phyloP scores from a whole-genome alignment of 1,140 invertebrate genomes.

The Eurosta solidaginis region DNA sequence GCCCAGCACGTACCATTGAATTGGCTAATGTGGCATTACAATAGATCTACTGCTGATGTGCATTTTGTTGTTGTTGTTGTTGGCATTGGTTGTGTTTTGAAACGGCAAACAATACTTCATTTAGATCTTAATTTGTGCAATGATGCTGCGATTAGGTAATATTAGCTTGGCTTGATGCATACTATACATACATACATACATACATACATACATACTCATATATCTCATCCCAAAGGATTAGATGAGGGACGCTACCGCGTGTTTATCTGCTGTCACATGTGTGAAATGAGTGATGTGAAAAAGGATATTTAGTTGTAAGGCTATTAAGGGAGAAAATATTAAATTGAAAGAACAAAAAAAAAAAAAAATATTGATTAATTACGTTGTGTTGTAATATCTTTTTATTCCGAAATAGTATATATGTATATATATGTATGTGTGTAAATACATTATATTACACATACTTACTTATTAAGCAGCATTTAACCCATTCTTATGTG shows the following conservation, averaged over 20 bases:
- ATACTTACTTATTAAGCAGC: too few relatives aligned
- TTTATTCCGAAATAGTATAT: too few relatives aligned
- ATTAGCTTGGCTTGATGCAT: not conserved
- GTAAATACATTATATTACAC: too few relatives aligned
- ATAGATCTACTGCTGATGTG: too few relatives aligned
- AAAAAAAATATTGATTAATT: too few relatives aligned
- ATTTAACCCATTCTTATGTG: too few relatives aligned
- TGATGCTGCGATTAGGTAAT: conserved; percentile 10
- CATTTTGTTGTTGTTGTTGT: not conserved
- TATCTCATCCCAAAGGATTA: conserved; percentile 19
- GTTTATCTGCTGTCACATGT: not conserved
- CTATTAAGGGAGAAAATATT: not conserved
- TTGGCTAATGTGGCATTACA: not conserved
- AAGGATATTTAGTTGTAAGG: not conserved
- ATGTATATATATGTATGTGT: too few relatives aligned
- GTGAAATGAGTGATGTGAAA: not conserved
- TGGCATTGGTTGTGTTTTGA: not conserved
- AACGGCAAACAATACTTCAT: not conserved
- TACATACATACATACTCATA: not conserved
- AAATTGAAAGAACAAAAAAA: not conserved
- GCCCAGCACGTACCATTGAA: conserved; percentile 2
- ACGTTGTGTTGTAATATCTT: too few relatives aligned
- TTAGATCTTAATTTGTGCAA: conserved; percentile 15
- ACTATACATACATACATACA: not conserved
- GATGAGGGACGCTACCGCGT: not conserved